These are phyloP conservation scores for Dolichallabes microphthalmus DNA, from an alignment of 2,113 vertebrate genomes.

Conservation along the genomic window DNA sequence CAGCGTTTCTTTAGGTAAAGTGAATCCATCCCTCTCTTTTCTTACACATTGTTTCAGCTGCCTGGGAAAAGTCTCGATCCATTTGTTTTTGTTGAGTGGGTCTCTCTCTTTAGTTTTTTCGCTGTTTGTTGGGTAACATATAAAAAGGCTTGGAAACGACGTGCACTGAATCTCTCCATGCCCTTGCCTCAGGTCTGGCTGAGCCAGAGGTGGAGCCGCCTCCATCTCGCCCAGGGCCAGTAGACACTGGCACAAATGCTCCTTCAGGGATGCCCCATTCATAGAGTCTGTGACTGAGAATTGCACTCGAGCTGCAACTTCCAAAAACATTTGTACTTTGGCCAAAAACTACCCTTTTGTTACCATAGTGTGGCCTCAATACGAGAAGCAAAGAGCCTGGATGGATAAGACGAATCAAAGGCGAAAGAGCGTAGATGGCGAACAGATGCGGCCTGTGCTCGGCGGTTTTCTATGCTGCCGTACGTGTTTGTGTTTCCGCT, in stretches of 20 bases:
- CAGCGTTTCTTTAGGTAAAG: slow-evolving; percentile 46
- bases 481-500: slow-evolving; percentile 19
- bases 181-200: slow-evolving; percentile 62
- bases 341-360: slow-evolving; percentile 55
- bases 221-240: slow-evolving; percentile 48
- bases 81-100: slow-evolving; percentile 69
- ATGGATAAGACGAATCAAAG: slow-evolving; percentile 39
- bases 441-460: slow-evolving; percentile 22
- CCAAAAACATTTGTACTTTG: slow-evolving; percentile 54
- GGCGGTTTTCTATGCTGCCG: slow-evolving; percentile 24
- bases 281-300: slow-evolving; percentile 43
- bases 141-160: slow-evolving; percentile 73
- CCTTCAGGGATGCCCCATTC: slow-evolving; percentile 39
- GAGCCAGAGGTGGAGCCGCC: slow-evolving; percentile 53
- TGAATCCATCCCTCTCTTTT: slow-evolving; percentile 65
- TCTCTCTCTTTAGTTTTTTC: slow-evolving; percentile 68
- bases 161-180: slow-evolving; percentile 65
- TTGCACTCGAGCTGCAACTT: slow-evolving; percentile 49
- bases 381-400: slow-evolving; percentile 16
- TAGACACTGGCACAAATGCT: slow-evolving; percentile 31
- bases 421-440: slow-evolving; percentile 57
- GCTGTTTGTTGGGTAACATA: slow-evolving; percentile 80
- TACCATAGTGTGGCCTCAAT: slow-evolving; percentile 47
- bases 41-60: slow-evolving; percentile 72
- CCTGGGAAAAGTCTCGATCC: slow-evolving; percentile 69